A percentile compares a stretch with the other conserved stretches of the same genome.
Evolutionary conservation across 2,113 vertebrate species (phyloP).

Genomic region (Chrysemys picta): DNA sequence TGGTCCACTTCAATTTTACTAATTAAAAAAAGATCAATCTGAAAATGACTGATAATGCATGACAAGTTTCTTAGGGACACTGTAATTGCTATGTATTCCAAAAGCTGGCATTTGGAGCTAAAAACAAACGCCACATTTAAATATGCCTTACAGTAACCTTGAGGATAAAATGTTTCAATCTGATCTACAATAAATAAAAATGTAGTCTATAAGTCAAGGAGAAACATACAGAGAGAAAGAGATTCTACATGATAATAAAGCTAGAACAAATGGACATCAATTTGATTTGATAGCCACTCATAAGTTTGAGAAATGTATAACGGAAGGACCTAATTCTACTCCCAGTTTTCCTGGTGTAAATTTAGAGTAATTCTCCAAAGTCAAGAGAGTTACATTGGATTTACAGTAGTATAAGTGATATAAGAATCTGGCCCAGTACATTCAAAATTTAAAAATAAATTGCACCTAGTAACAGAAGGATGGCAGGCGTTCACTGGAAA

Average conservation of each 20-base stretch:
- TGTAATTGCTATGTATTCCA: not conserved
- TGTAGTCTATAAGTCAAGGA: not conserved
- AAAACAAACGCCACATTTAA: not conserved
- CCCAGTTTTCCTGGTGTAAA: not conserved
- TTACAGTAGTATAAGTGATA: not conserved
- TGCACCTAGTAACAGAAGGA: not conserved
- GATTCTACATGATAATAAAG: not conserved
- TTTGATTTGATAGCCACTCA: not conserved
- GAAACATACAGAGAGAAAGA: not conserved
- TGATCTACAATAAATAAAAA: not conserved
- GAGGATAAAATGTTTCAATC: not conserved
- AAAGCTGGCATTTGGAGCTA: not conserved
- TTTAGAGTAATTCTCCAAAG: not conserved
- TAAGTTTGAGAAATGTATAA: not conserved
- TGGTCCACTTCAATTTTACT: not conserved
- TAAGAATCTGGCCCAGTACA: not conserved
- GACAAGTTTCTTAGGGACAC: not conserved
- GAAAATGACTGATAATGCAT: constrained; percentile 21
- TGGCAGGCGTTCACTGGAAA: not conserved
- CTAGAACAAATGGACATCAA: not conserved
- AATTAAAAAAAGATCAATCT: not conserved
- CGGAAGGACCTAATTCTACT: not conserved
- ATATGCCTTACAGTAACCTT: not conserved
- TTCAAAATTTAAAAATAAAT: not conserved
- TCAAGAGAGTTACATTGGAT: not conserved